These are phyloP conservation scores for Cantharis flavilabris DNA, from an alignment of 2,888 invertebrate species.

Conservation along the genomic window DNA sequence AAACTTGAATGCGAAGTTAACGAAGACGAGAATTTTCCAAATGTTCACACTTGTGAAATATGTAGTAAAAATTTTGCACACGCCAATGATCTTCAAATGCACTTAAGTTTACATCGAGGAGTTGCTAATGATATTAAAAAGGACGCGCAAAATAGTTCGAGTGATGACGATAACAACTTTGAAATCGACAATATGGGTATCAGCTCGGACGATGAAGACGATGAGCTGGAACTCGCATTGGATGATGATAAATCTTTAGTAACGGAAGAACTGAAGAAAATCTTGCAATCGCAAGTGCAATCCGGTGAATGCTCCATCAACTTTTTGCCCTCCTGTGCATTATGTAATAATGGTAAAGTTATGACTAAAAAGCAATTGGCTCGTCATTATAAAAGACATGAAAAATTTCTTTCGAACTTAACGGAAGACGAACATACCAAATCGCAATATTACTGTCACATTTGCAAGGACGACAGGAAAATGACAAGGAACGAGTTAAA, in stretches of 20 bases:
- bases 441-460: conserved; percentile 18
- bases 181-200: neutral
- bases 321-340: conserved; percentile 1
- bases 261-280: conserved; percentile 10
- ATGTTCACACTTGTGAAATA: neutral
- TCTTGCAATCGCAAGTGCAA: neutral
- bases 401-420: conserved; percentile 4
- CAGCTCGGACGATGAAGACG: conserved; percentile 45
- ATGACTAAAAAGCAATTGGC: conserved; percentile 11
- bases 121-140: neutral
- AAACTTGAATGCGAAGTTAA: neutral
- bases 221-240: conserved; percentile 20
- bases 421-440: neutral
- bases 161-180: neutral
- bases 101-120: neutral
- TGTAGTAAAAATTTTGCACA: neutral
- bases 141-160: neutral
- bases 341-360: conserved; percentile 19
- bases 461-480: conserved; percentile 14
- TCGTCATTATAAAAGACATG: conserved; percentile 16
- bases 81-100: neutral
- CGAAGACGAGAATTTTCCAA: neutral
- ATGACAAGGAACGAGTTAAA: conserved; percentile 17
- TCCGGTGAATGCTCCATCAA: neutral
- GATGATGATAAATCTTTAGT: neutral